Conservation (phyloP, 2,888 invertebrate species). For the Drosophila mercatorum region DNA sequence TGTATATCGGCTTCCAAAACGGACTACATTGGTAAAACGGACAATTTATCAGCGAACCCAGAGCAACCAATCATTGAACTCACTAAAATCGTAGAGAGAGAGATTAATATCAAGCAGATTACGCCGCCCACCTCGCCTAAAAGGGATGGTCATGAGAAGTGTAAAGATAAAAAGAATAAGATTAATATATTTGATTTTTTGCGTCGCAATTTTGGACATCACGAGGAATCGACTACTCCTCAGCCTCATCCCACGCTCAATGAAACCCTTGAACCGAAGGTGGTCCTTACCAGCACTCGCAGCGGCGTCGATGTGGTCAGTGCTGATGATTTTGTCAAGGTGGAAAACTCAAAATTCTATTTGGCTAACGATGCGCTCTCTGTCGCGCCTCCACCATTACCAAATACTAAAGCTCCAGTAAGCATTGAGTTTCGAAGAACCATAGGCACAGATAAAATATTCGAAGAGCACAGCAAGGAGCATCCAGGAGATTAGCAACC, state of each 20-base stretch:
- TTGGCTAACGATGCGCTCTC: slow-evolving; percentile 65
- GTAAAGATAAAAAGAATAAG: slow-evolving; percentile 80
- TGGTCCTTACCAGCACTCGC: slow-evolving; percentile 57
- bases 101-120: slow-evolving; percentile 82
- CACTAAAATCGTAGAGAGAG: slow-evolving; percentile 82
- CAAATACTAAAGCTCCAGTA: slow-evolving; percentile 79
- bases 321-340: slow-evolving; percentile 68
- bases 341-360: slow-evolving; percentile 83
- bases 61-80: slow-evolving; percentile 79
- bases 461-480: slow-evolving; percentile 80
- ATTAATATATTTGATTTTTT: slow-evolving; percentile 84
- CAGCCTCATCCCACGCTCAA: slow-evolving; percentile 54
- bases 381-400: slow-evolving; percentile 60
- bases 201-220: slow-evolving; percentile 83
- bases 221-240: slow-evolving; percentile 65
- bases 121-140: slow-evolving; percentile 76
- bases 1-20: slow-evolving; percentile 71
- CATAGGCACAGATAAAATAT: slow-evolving; percentile 81
- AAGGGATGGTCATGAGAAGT: slow-evolving; percentile 26
- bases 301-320: slow-evolving; percentile 76
- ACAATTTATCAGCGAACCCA: slow-evolving; percentile 42
- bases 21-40: slow-evolving; percentile 73
- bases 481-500: slow-evolving; percentile 81
- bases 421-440: slow-evolving; percentile 83
- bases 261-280: slow-evolving; percentile 53